Percentiles rank a stretch among this genome's conserved stretches.
Evolutionary conservation across 2,113 vertebrate species (phyloP).

Genomic region (Trematomus loennbergii): DNA sequence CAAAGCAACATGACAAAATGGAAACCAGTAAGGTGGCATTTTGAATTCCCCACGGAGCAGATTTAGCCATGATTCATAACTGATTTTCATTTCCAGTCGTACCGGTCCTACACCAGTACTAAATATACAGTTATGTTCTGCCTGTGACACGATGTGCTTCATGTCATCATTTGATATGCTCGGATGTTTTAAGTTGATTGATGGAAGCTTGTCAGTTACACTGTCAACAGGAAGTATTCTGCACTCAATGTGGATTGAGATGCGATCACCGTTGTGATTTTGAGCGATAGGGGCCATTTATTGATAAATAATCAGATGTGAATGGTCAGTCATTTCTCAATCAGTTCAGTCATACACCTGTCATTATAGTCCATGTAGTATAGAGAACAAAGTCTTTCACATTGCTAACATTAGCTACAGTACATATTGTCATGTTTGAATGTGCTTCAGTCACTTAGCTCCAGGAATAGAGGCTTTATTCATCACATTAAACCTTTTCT

Average conservation of each 20-base stretch:
- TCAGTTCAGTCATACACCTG: too few species aligned
- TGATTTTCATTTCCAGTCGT: neutral
- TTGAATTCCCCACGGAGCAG: neutral
- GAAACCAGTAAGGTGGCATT: neutral
- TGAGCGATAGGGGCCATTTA: neutral
- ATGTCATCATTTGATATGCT: too few species aligned
- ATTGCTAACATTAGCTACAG: neutral
- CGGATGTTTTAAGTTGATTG: too few species aligned
- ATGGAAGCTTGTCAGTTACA: neutral
- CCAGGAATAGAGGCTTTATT: neutral
- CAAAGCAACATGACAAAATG: slow-evolving; percentile 12
- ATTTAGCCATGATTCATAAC: neutral
- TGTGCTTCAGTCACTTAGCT: neutral
- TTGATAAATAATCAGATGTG: too few species aligned
- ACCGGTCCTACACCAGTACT: neutral
- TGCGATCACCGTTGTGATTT: too few species aligned
- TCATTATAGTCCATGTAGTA: neutral
- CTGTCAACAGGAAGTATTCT: neutral
- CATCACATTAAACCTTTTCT: neutral
- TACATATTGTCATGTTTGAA: too few species aligned
- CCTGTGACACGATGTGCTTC: too few species aligned
- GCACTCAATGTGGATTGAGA: too few species aligned
- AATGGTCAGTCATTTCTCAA: neutral
- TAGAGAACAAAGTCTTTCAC: too few species aligned
- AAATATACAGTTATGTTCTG: neutral